These are phyloP conservation scores for Globodera rostochiensis DNA, from an alignment of 1,140 invertebrate genomes.

Conservation along the genomic window DNA sequence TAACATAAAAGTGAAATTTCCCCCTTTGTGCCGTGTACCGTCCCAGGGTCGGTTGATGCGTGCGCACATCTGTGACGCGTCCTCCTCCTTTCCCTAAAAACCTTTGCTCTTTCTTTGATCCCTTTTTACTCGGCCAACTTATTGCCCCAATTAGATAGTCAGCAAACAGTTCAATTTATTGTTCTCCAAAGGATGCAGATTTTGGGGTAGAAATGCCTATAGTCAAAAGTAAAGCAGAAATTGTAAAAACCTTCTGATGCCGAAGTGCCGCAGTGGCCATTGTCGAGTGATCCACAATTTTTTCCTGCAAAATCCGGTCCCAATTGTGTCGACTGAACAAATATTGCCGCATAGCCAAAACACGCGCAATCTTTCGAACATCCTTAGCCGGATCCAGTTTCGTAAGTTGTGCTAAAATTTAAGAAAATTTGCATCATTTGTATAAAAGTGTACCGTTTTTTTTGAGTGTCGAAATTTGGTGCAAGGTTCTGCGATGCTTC, in stretches of 20 bases:
- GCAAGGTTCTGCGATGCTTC: slow-evolving; percentile 14
- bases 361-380: slow-evolving; percentile 1
- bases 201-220: neutral
- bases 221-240: neutral
- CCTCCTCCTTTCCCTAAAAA: neutral
- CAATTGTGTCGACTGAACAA: slow-evolving; percentile 4
- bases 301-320: neutral
- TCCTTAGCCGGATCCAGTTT: slow-evolving; percentile 21
- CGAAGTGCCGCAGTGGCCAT: neutral
- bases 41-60: slow-evolving; percentile 19
- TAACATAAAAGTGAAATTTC: neutral
- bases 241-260: neutral
- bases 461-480: slow-evolving; percentile 1
- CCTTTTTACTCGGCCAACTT: neutral
- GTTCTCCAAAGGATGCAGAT: neutral
- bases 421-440: neutral
- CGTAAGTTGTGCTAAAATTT: slow-evolving; percentile 3
- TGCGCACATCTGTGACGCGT: slow-evolving; percentile 13
- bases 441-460: slow-evolving; percentile 3
- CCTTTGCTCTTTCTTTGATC: neutral
- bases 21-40: slow-evolving; percentile 6
- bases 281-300: neutral
- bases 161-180: slow-evolving; percentile 12
- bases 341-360: slow-evolving; percentile 19
- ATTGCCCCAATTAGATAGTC: neutral